Base-by-base conservation (phyloP, 2,888 invertebrate genomes). In the Lasioglossum vierecki region DNA sequence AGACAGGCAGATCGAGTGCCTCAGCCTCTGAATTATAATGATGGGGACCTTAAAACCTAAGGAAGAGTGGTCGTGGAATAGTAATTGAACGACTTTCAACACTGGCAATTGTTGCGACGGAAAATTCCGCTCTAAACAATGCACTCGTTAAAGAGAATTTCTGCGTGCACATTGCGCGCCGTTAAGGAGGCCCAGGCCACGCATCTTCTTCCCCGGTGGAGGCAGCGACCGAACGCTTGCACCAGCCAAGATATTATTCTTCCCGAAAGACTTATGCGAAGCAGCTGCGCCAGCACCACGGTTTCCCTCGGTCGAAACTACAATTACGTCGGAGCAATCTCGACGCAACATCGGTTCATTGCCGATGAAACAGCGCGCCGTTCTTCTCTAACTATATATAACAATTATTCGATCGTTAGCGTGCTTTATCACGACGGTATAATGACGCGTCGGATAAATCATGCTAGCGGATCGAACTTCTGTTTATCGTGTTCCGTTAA, bases 251-350 rank as follows among this genome's bases (percentile, higher is more conserved):
- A 89, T 92, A 93, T 93, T 93, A 93, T 93, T 93, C 93, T 93
- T 92, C 91, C 86, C 86, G 88, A 83, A 90, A 93, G 93, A 93
- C 92, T 91, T 94, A 93, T 93, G 93, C 89, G 93, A 88, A 91
- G 89, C 93, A 93, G 93, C 93, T 93, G 94, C 91, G 81, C 78
- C 88, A 83, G 83, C 83, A 83, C 87, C 87, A 88, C 49, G 79
- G 35, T 73, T 80, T 80, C 76, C 80, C 82, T 75, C 76, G 72
- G 70, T 81, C 68, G 76, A 72, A 80, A 80, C 79, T 77, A 80
- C 80, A 83, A 85, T 86, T 87, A 86, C 82, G 74, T 46, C 88
- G 88, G 88, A 84, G 77, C 86, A 90, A 88, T 84, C 91, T 89
- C 88, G 89, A 87, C 89, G 88, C 87, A 82, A 73, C 80, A 88